phyloP scores from a whole-genome alignment of 2,797 vertebrate species.

The Pangasius krempfi region DNA sequence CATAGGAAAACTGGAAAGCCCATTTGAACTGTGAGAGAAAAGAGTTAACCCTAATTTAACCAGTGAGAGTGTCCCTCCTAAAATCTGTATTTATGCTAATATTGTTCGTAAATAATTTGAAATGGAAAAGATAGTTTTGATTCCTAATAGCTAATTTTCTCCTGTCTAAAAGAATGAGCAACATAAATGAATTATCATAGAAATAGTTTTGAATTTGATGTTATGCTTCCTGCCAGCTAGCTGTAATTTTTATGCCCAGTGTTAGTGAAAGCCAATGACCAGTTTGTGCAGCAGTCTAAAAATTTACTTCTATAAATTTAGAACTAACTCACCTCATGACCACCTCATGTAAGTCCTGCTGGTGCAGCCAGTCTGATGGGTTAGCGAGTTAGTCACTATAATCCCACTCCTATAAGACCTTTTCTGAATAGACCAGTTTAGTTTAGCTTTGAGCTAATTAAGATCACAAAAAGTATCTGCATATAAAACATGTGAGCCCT shows the following conservation, averaged over 20 bases:
- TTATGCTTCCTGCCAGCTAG: not conserved
- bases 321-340: not conserved
- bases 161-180: not conserved
- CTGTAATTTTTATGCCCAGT: not conserved
- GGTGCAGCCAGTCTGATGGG: not conserved
- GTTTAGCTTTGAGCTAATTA: not conserved
- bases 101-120: too few relatives aligned
- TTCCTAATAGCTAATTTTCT: too few relatives aligned
- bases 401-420: not conserved
- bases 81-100: too few relatives aligned
- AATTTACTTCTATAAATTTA: not conserved
- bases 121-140: too few relatives aligned
- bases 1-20: not conserved
- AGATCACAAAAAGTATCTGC: not conserved
- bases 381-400: too few relatives aligned
- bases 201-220: not conserved
- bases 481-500: not conserved
- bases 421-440: not conserved
- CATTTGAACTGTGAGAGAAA: too few relatives aligned
- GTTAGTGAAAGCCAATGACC: not conserved
- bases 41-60: too few relatives aligned
- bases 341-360: not conserved
- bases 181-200: not conserved
- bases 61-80: too few relatives aligned
- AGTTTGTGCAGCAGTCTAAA: not conserved